phyloP scores from a whole-genome alignment of 2,113 vertebrate species.

The Datnioides undecimradiatus region DNA sequence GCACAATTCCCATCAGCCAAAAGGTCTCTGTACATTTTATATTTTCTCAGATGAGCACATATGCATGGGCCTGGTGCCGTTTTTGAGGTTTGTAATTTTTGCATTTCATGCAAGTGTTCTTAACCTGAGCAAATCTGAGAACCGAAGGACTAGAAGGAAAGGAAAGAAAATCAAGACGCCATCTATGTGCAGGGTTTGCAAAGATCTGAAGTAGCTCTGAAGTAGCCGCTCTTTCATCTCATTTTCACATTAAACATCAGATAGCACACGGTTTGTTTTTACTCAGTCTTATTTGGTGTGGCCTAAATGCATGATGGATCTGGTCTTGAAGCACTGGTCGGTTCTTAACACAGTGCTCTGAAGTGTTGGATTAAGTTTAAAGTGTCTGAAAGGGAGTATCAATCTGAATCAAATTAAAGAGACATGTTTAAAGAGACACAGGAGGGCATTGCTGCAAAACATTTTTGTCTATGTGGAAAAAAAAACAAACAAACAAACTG shows the following conservation, averaged over 20 bases:
- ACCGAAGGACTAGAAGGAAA: background rate
- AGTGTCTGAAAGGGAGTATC: background rate
- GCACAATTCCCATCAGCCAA: background rate
- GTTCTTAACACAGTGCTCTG: background rate
- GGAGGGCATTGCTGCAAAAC: background rate
- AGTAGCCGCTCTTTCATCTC: constrained; percentile 11
- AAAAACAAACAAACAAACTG: too few species aligned
- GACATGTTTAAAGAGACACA: background rate
- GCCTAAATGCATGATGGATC: background rate
- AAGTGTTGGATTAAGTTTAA: background rate
- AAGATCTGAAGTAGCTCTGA: background rate
- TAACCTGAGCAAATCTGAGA: background rate
- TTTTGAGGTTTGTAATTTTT: background rate
- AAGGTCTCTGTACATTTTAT: background rate
- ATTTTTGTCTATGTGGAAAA: too few species aligned
- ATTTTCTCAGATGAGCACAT: background rate
- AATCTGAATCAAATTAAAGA: background rate
- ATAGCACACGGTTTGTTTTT: background rate
- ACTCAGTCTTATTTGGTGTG: background rate
- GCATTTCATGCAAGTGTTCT: background rate
- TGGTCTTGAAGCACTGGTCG: background rate
- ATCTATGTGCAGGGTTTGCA: constrained; percentile 6
- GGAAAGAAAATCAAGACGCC: background rate
- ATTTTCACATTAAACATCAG: constrained; percentile 15
- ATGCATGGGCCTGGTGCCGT: background rate